Conservation (phyloP, 1,140 invertebrate species). For the Mesaphorura yosii region DNA sequence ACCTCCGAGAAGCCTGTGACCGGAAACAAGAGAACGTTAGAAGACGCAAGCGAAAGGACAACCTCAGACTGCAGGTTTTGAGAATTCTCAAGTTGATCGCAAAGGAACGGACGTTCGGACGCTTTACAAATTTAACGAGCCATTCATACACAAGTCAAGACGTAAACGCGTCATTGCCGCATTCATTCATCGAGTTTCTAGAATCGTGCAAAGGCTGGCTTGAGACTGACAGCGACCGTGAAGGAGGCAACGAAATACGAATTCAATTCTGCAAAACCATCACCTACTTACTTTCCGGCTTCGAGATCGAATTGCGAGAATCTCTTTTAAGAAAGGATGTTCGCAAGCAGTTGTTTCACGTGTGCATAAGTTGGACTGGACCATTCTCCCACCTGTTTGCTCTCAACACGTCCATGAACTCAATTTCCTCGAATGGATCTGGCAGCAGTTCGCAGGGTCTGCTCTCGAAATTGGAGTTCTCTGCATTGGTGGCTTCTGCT, state of each 20-base stretch:
- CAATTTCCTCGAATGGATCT: not conserved
- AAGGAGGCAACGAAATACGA: constrained; percentile 27
- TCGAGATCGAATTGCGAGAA: constrained; percentile 36
- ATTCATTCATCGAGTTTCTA: constrained; percentile 23
- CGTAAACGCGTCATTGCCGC: constrained; percentile 2
- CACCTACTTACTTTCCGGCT: constrained; percentile 17
- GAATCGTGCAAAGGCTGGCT: constrained; percentile 27
- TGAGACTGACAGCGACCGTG: constrained; percentile 26
- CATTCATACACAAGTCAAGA: constrained; percentile 13
- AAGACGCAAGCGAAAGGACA: constrained; percentile 73
- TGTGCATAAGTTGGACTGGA: constrained; percentile 90
- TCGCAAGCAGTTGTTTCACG: constrained; percentile 70
- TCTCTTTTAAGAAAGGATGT: constrained; percentile 76
- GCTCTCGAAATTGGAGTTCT: constrained; percentile 49
- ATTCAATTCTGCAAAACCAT: constrained; percentile 24
- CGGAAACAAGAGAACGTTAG: constrained; percentile 94
- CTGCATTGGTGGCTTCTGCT: constrained; percentile 76
- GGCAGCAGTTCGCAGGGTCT: not conserved
- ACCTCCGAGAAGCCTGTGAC: constrained; percentile 92
- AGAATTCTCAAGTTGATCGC: constrained; percentile 84
- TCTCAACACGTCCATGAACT: not conserved
- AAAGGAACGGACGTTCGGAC: constrained; percentile 77
- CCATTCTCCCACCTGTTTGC: constrained; percentile 52
- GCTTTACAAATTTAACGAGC: constrained; percentile 50
- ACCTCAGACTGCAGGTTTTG: constrained; percentile 79